Base-by-base conservation (phyloP, 2,888 invertebrate genomes). In the Polydrusus pterygomalis region DNA sequence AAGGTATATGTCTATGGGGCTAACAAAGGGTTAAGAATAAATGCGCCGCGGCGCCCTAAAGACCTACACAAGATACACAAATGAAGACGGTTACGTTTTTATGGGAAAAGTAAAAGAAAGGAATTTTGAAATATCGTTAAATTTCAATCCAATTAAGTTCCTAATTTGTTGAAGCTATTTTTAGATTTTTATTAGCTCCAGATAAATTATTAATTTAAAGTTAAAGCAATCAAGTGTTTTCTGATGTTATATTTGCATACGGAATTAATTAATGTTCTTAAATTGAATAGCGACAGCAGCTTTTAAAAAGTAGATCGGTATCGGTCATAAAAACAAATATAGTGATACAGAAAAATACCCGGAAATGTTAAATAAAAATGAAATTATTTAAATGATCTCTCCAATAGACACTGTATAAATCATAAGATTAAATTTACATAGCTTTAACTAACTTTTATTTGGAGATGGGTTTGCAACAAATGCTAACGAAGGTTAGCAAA, bases 71-170 rank as follows among this genome's bases (percentile, higher is more conserved):
- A 2, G 34, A 34, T 1, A 7, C 63, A 18, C 1, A 60, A 60
- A 34, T 60, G 7, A 60, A 38, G 38, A 38, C 58, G 63, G 45
- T 63, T 70, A 70, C 62, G 40, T 20, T 70, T 63, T 70, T 70
- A 63, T 70, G 63, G 51, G 51, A 70, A 49, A 49, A 62, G 49
- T 38, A 34, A 62, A 30, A 62, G 17, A 63, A 60, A 47, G 60
- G 40, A 45, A 71, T 62, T 71, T 49, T 51, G 17, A 51, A 47
- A 25, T 51, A 71, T 54, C 51, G 54, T 65, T 72, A 72, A 65
- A 56, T 68, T 56, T 43, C 18, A 17, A 38, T 20, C 40, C 40
- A 56, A 54, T 54, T 68, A 40, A 40, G 20, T 38, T 51, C 30
- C 9, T 40, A 68, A 68, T 54, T 54, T 54, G 25, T 54, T 54